Conservation (phyloP, 2,888 invertebrate genomes). For the Agriotes lineatus region DNA sequence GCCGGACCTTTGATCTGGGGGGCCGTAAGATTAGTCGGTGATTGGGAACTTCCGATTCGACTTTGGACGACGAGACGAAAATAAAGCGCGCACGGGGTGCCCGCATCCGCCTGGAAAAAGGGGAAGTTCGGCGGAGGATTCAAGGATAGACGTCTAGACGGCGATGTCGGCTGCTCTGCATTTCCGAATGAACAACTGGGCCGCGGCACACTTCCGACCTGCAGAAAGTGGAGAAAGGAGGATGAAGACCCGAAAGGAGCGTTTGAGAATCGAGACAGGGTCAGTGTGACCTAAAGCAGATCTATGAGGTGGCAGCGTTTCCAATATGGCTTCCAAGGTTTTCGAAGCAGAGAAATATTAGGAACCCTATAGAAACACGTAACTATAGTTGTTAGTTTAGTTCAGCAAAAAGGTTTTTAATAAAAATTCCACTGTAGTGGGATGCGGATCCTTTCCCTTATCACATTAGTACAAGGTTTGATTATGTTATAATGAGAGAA, state of each 20-base stretch:
- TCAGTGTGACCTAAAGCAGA: no score
- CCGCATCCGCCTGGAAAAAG: background rate
- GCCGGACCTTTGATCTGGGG: conserved; percentile 14
- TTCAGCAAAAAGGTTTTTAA: no score
- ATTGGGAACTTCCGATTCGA: conserved; percentile 15
- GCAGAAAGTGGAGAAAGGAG: background rate
- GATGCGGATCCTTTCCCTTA: no score
- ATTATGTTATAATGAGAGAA: no score
- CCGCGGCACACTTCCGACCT: background rate
- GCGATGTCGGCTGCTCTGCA: background rate
- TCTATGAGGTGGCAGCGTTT: no score
- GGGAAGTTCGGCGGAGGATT: background rate
- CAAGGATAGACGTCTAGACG: conserved; percentile 8
- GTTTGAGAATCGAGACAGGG: no score
- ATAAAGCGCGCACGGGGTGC: background rate
- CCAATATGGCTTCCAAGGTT: no score
- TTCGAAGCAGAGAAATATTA: no score
- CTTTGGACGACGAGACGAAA: conserved; percentile 12
- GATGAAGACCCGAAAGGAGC: background rate
- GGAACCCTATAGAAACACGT: no score
- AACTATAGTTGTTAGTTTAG: no score
- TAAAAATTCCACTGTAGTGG: no score
- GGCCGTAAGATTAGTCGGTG: background rate
- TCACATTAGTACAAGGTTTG: no score
- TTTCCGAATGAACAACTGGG: background rate